Base-by-base conservation (phyloP, 2,888 invertebrate species). In the Drosophila meridiana region DNA sequence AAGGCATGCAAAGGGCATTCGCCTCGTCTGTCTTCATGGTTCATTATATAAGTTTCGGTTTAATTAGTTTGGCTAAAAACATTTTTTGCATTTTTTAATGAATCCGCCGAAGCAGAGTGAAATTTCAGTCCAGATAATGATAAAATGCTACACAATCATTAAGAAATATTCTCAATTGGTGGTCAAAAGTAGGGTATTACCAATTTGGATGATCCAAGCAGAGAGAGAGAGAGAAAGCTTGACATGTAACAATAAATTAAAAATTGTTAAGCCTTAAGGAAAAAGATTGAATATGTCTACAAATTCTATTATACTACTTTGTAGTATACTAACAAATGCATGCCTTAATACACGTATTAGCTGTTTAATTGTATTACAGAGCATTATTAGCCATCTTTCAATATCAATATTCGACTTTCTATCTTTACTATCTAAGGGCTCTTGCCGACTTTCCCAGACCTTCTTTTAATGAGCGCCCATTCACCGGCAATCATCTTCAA, bases 21-120 rank as follows among this genome's bases (percentile, higher is more conserved):
- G 72, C 78, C 76, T 48, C 64, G 11, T 26, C 34, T 13, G 13
- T 52, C 70, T 76, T 75, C 74, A 85, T 69, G 83, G 66, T 75
- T 83, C 81, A 85, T 85, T 87, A 83, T 81, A 75, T 81, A 81
- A 87, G 77, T 69, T 63, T 79, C 75, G 73, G 60, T 78, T 84
- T 85, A 84, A 87, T 84, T 87, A 76, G 70, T 80, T 82, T 71
- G 65, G 70, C 78, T 63, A 78, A 73, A 47, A 73, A 64, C 20
- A 65, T 28, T 36, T 6, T 68, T 70, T 79, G 79, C 74, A 71
- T 70, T 73, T 64, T 74, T 82, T 83, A 83, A 83, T 86, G 83
- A 83, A 69, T 76, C 65, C 62, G 43, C 30, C 63, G 42, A 43
- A n/a, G 20, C 68, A 47, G 30, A 75, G 69, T 68, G 78, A 86